A percentile compares a stretch with the other conserved stretches of the same genome.
Conservation (phyloP, 2,888 invertebrate genomes). For the Sphaerophoria taeniata region DNA sequence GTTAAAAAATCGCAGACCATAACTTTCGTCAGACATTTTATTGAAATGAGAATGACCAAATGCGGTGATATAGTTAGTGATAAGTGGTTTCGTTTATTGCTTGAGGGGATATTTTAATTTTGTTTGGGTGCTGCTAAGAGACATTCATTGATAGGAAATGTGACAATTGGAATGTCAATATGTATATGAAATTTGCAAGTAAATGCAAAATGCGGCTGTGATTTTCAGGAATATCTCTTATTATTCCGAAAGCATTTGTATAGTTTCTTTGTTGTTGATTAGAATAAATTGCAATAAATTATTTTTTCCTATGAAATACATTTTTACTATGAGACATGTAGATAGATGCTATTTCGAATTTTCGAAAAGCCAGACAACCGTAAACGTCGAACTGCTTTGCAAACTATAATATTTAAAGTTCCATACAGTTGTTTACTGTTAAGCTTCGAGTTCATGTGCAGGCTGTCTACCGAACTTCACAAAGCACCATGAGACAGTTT, state of each 20-base stretch:
- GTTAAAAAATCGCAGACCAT: slow-evolving; percentile 1
- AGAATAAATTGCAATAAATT: too few species aligned
- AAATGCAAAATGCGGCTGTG: slow-evolving; percentile 12
- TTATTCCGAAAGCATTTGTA: not conserved
- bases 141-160: slow-evolving; percentile 1
- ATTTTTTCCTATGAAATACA: too few species aligned
- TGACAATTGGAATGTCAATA: slow-evolving; percentile 37
- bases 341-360: too few species aligned
- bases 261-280: too few species aligned
- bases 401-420: too few species aligned
- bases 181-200: slow-evolving; percentile 39
- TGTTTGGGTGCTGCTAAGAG: not conserved
- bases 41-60: not conserved
- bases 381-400: too few species aligned
- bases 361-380: too few species aligned
- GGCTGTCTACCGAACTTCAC: too few species aligned
- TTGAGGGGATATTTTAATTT: not conserved
- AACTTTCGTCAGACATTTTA: not conserved
- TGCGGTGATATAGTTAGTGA: not conserved
- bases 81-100: not conserved
- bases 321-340: too few species aligned
- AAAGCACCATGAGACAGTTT: too few species aligned
- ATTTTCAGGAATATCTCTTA: not conserved
- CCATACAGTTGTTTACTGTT: too few species aligned
- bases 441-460: too few species aligned